Evolutionary conservation across 2,888 invertebrate species (phyloP).

Genomic region (Heteromurus nitidus): DNA sequence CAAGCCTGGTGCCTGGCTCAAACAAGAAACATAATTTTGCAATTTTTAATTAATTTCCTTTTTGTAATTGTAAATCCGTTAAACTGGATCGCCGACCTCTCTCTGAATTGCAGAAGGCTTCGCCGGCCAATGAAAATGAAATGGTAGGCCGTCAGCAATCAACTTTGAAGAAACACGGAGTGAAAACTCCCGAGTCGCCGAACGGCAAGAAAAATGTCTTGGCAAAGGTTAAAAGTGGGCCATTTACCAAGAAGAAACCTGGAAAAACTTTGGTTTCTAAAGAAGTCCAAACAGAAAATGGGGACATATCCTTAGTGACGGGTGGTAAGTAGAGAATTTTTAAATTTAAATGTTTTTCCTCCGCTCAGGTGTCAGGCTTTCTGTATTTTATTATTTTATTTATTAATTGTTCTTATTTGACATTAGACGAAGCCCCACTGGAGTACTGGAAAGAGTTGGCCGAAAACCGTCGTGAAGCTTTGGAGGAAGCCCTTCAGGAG

Average conservation of each 20-base stretch:
- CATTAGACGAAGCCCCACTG: conserved; percentile 66
- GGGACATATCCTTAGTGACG: conserved; percentile 64
- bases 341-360: background rate
- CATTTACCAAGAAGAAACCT: conserved; percentile 48
- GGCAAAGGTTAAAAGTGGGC: conserved; percentile 50
- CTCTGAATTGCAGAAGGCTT: conserved; percentile 48
- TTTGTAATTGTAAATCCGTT: background rate
- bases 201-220: conserved; percentile 42
- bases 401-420: conserved; percentile 14
- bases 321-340: conserved; percentile 50
- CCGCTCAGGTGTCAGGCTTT: background rate
- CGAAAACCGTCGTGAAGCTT: conserved; percentile 63
- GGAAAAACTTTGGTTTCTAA: conserved; percentile 15
- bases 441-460: conserved; percentile 70
- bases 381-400: background rate
- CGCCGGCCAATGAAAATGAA: conserved; percentile 52
- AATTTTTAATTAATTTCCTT: background rate
- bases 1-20: too few species aligned
- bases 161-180: conserved; percentile 31
- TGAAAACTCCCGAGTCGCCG: conserved; percentile 30
- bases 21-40: background rate
- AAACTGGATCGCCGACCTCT: conserved; percentile 49
- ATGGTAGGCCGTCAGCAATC: conserved; percentile 65
- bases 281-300: conserved; percentile 64
- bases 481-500: conserved; percentile 68